Evolutionary conservation across 1,140 invertebrate genomes (phyloP), one percentile per base, ranked within the genome.

Genomic region (Dufourea novaeangliae): DNA sequence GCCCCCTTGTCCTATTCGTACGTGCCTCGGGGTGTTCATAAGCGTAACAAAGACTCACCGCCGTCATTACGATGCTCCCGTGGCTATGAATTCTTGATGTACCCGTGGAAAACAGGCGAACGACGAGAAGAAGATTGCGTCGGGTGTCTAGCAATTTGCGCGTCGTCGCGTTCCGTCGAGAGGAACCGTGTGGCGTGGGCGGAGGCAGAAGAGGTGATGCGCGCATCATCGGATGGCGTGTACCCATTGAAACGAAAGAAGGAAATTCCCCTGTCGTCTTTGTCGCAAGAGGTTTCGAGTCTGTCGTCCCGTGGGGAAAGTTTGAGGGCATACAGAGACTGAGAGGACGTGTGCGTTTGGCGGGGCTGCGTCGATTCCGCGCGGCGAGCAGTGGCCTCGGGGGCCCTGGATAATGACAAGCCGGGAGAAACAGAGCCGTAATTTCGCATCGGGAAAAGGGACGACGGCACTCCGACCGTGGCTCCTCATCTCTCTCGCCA

Each of bases 341-440:
- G n/a, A n/a, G n/a, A n/a, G n/a, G n/a, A 22, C 27, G 44, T 25
- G 74, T 44, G 41, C 39, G 50, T 37, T 10, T 50, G 63, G 12
- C 20, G 34, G 22, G 63, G 12, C 20, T 41, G 22, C 14, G 34
- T 22, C 5, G 7, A 29, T 29, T 39, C 46, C 20, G n/a, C 32
- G 63, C 10, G 37, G 25, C n/a, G 34, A 37, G 46, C n/a, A n/a
- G 27, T 17, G 56, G 54, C 68, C 77, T 34, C 41, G 25, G 27
- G 52, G 34, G n/a, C n/a, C 32, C 46, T 46, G 57, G 72, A 74
- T 79, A 79, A 79, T 79, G 72, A 79, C 78, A 79, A 79, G 72
- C 34, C 56, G 41, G n/a, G 34, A 32, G 72, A 27, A 68, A 67
- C 62, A 52, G 63, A 78, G 39, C 77, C 50, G 63, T 79, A 79